These are phyloP conservation scores for Phrynocephalus guinanensis DNA, from an alignment of 2,797 vertebrate genomes.

Conservation along the genomic window DNA sequence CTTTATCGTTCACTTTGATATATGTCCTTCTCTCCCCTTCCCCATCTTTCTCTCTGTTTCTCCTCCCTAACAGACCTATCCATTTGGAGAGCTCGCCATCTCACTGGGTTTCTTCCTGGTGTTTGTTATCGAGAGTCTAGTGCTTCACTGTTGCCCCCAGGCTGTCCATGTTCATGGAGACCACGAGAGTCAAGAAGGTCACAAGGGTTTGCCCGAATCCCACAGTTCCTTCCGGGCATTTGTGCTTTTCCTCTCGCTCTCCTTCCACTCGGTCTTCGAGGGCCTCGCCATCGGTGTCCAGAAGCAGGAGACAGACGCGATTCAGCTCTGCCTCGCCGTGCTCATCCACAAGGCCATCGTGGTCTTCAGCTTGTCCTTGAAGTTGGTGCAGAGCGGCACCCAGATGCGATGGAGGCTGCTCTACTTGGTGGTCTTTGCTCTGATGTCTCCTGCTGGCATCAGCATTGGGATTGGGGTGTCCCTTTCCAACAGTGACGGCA, in stretches of 20 bases:
- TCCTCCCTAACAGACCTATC: constrained; percentile 78
- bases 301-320: constrained; percentile 81
- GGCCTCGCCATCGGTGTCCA: constrained; percentile 92
- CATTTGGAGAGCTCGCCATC: constrained; percentile 88
- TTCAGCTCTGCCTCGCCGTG: constrained; percentile 90
- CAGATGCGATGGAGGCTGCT: constrained; percentile 75
- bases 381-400: constrained; percentile 83
- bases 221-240: constrained; percentile 87
- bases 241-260: constrained; percentile 90
- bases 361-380: constrained; percentile 89
- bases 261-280: constrained; percentile 91
- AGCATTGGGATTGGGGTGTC: constrained; percentile 84
- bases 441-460: constrained; percentile 90
- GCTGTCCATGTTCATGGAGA: constrained; percentile 68
- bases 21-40: background rate
- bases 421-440: constrained; percentile 83
- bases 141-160: constrained; percentile 73
- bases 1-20: background rate
- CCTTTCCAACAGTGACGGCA: constrained; percentile 70
- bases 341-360: constrained; percentile 91
- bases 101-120: constrained; percentile 89
- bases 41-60: constrained; percentile 15
- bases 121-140: constrained; percentile 86
- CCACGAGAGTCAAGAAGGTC: background rate
- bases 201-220: constrained; percentile 69